Evolutionary conservation across 2,797 vertebrate genomes (phyloP), one percentile per base, ranked within the genome.

Genomic region (Chlorospingus flavigularis): DNA sequence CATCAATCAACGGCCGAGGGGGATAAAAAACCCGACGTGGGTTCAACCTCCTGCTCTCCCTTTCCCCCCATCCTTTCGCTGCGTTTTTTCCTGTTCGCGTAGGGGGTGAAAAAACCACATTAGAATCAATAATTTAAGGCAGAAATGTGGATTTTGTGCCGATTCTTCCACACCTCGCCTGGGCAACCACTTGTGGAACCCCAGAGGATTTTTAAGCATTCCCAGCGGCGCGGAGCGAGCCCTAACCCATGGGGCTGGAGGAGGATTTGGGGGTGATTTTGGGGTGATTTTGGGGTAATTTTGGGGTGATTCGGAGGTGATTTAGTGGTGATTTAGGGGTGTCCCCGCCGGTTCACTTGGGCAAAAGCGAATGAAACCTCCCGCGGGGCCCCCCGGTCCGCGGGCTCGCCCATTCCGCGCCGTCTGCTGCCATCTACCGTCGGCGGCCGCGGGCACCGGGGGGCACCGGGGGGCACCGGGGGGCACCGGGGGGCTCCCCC

Each of bases 171-270:
- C 60, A 31, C 14, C 33, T 18, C 13, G 25, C 30, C 45, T 45
- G 72, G 51, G 10, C 55, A 94, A 86, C 92, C 94, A 95, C 95
- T 94, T 96, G 95, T 95, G 86, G 95, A 45, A 65, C 2, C 53
- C 4, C 8, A 5, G 1, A 9, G 31, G 31, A 0, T 3, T 63
- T 63, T 31, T 4, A 15, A 23, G 3, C 2, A 9, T 63, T 43
- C 7, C 20, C 9, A 3, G 20, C 11, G 50, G 50, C 3, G 17
- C 17, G 17, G 24, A 48, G 47, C 24, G 13, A 48, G 8, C 24
- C 24, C 9, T 8, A 48, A 4, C 24, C 47, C 47, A 37, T 14
- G 24, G 8, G 24, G 24, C 3, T 48, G 47, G 9, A 9, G 25
- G 25, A 15, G 25, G 47, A 10, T 51, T 30, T 18, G 28, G 50